A percentile compares a stretch with the other conserved stretches of the same genome.
Conservation (phyloP, 1,140 invertebrate species). For the Schlechtendalia chinensis region DNA sequence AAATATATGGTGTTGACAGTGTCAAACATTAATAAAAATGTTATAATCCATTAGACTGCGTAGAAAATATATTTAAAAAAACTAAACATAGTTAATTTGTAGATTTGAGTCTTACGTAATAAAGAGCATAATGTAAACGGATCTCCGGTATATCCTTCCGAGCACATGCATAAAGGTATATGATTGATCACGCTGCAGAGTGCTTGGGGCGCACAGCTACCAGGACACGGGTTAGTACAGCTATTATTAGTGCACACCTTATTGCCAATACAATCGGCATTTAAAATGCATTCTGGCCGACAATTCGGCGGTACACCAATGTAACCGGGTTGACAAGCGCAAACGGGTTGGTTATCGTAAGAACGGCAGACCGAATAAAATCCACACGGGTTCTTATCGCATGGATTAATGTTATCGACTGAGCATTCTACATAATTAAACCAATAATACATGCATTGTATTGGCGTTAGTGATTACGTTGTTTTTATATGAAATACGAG, state of each 20-base stretch:
- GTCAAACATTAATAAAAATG: background rate
- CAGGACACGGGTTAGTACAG: constrained; percentile 73
- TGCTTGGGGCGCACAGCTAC: constrained; percentile 72
- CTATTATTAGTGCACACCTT: constrained; percentile 70
- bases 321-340: constrained; percentile 73
- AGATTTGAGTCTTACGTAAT: constrained; percentile 62
- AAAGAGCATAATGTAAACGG: constrained; percentile 74
- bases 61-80: constrained; percentile 73
- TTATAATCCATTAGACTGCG: constrained; percentile 60
- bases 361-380: constrained; percentile 77
- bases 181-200: constrained; percentile 72
- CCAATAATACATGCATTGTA: constrained; percentile 55
- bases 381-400: constrained; percentile 76
- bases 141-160: constrained; percentile 79
- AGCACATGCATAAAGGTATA: constrained; percentile 74
- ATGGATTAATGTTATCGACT: constrained; percentile 58
- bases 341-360: constrained; percentile 68
- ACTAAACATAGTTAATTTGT: constrained; percentile 63
- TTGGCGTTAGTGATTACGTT: background rate
- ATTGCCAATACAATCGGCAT: constrained; percentile 70
- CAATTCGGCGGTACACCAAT: constrained; percentile 74
- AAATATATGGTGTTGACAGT: background rate
- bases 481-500: background rate
- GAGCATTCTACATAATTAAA: constrained; percentile 55
- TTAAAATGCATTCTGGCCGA: constrained; percentile 71